Base-by-base conservation (phyloP, 1,140 invertebrate species). In the Drosophila repletoides region DNA sequence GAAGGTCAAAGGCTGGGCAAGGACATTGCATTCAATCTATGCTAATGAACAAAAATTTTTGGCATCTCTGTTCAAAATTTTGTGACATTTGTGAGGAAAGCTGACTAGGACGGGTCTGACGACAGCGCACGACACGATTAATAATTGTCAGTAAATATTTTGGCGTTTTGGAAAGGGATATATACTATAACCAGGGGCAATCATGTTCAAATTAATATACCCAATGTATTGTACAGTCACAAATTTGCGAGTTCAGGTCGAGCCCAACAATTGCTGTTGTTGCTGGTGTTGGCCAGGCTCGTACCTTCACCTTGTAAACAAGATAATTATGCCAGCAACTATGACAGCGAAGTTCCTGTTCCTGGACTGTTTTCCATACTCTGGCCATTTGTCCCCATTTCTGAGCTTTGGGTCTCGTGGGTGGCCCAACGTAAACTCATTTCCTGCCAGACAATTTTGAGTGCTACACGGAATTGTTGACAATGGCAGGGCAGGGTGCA, bases 121-220 rank as follows among this genome's bases (percentile, higher is more conserved):
- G 67, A 72, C 76, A 83, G 48, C n/a, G n/a, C n/a, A 17, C 72
- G 46, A 66, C 73, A 84, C 59, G 56, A 83, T 83, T 83, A 84
- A 83, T 83, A 83, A 83, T 79, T 83, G 79, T 83, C 77, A 70
- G 55, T 68, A 68, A 56, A 68, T 68, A 56, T 49, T 60, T 19
- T 55, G n/a, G n/a, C n/a, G n/a, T n/a, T n/a, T n/a, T n/a, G 24
- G 1, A 19, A n/a, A n/a, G n/a, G n/a, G n/a, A n/a, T n/a, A n/a
- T n/a, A n/a, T n/a, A n/a, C n/a, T n/a, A n/a, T n/a, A 53, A 46
- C 80, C 80, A 61, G 65, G 72, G 68, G 56, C 80, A 86, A 87
- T 86, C 81, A 86, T 87, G 87, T 80, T 86, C 80, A 86, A 86
- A 86, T 86, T 86, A 86, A 86, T 86, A 87, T 80, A 86, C 81